Base-by-base conservation (phyloP, 2,888 invertebrate species). In the Malacosoma neustria region DNA sequence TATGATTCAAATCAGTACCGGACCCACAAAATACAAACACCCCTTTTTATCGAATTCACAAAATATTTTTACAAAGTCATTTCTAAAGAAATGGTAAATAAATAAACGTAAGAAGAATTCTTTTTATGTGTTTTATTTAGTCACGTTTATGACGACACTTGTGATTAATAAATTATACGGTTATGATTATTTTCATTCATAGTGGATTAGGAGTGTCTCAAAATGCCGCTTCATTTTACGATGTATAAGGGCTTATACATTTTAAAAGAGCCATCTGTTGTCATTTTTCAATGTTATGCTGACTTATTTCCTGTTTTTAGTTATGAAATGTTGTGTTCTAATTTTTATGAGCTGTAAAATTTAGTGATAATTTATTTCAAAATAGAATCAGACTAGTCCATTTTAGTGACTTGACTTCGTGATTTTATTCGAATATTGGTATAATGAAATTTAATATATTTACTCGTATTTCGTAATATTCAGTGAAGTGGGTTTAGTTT, bases 1-100 rank as follows among this genome's bases (percentile, higher is more conserved):
- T 85, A 82, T 84, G 69, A 85, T 85, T 85, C 81, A 85, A 84
- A 85, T 84, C 62, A 65, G 49, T 60, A 57, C 61, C 57, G 71
- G 72, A 70, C 75, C 72, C 75, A 72, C 74, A 69, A 71, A 68
- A 72, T 69, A 75, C 66, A 70, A 68, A 72, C 76, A 75, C 65
- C 72, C 76, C 72, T 68, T 75, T 74, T 72, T 71, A 69, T 69
- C 64, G 54, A 58, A 62, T 69, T 72, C 67, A 76, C 71, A 63
- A 70, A 75, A 74, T 72, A 70, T 74, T 76, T 61, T 68, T 58
- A 67, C 59, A 61, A 69, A 69, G 72, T 69, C 55, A 63, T 60
- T 52, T 54, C 40, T 51, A 46, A 44, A 49, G 48, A 54, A 51
- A 47, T 39, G 33, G 9, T 7, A 7, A 1, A 9, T 22, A 22